Evolutionary conservation across 1,140 invertebrate genomes (phyloP).

Genomic region (Seison nebaliae): DNA sequence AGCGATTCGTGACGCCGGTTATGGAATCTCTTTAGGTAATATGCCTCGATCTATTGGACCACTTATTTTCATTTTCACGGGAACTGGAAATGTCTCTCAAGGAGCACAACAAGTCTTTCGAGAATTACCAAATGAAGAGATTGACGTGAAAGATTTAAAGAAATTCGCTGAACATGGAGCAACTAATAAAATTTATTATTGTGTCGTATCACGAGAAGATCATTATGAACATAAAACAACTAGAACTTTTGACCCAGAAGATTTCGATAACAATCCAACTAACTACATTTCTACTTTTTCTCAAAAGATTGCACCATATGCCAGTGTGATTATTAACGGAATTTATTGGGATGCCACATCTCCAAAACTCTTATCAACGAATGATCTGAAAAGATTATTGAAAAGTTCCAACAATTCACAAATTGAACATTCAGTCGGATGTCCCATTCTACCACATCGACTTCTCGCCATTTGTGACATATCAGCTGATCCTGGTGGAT

Average conservation of each 20-base stretch:
- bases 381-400: constrained; percentile 76
- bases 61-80: constrained; percentile 12
- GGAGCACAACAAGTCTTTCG: constrained; percentile 91
- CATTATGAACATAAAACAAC: constrained; percentile 63
- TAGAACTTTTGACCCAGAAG: constrained; percentile 57
- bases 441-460: constrained; percentile 13
- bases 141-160: constrained; percentile 64
- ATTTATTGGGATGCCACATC: constrained; percentile 94
- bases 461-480: constrained; percentile 65
- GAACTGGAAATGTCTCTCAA: constrained; percentile 38
- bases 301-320: constrained; percentile 67
- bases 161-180: constrained; percentile 85
- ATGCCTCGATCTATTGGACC: constrained; percentile 75
- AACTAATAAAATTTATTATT: constrained; percentile 70
- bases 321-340: constrained; percentile 80
- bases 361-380: constrained; percentile 76
- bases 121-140: constrained; percentile 85
- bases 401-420: constrained; percentile 62
- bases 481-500: constrained; percentile 87
- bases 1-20: constrained; percentile 79
- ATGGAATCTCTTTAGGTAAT: constrained; percentile 79
- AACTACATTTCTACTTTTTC: constrained; percentile 73
- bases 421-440: constrained; percentile 13
- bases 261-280: constrained; percentile 72
- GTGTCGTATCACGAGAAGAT: constrained; percentile 61